Evolutionary conservation across 2,113 vertebrate species (phyloP).

Genomic region (Bubo bubo): DNA sequence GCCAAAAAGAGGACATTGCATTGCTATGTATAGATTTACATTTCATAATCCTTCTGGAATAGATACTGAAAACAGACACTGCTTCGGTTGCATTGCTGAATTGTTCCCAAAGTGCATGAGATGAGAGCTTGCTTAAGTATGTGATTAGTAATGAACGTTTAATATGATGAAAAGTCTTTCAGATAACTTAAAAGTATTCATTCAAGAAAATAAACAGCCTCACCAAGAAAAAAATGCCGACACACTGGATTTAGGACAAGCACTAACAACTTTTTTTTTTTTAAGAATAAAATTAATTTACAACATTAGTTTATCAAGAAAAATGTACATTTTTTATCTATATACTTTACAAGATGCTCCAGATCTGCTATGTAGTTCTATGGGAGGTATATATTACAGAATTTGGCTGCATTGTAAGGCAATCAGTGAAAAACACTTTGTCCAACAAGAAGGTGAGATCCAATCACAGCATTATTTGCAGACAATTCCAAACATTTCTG

Average conservation of each 20-base stretch:
- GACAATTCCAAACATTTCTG: background rate
- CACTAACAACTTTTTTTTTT: background rate
- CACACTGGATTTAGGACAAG: background rate
- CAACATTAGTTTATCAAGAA: slow-evolving; percentile 58
- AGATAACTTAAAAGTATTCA: slow-evolving; percentile 4
- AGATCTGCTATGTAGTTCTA: slow-evolving; percentile 21
- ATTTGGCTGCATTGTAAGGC: slow-evolving; percentile 82
- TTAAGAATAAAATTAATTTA: slow-evolving; percentile 64
- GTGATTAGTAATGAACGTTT: background rate
- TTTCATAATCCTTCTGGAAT: background rate
- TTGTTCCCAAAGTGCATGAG: background rate
- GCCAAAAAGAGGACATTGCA: background rate
- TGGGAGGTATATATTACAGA: slow-evolving; percentile 70
- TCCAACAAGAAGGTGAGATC: slow-evolving; percentile 51
- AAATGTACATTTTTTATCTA: slow-evolving; percentile 33
- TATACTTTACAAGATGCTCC: slow-evolving; percentile 63
- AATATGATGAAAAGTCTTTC: background rate
- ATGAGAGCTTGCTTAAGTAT: background rate
- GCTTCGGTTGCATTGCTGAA: background rate
- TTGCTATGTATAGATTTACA: background rate
- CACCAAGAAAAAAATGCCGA: background rate
- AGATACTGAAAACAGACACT: background rate
- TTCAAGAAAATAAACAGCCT: slow-evolving; percentile 28
- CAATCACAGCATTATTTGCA: slow-evolving; percentile 52
- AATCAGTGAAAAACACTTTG: slow-evolving; percentile 72